Evolutionary conservation across 2,888 invertebrate species (phyloP), one percentile per base, ranked within the genome.

Genomic region (Beris chalybata): DNA sequence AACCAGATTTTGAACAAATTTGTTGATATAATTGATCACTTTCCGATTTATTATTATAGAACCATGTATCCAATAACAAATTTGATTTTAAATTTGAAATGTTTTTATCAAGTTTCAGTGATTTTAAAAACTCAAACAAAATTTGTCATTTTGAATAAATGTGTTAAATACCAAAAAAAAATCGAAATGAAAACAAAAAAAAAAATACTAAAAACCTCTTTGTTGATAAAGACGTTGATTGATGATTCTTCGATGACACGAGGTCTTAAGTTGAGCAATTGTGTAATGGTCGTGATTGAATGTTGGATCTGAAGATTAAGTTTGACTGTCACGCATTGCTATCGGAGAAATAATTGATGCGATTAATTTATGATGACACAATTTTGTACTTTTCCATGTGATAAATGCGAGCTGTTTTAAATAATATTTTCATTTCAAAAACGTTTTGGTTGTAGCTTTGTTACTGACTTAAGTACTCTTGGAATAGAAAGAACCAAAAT

Each of bases 251-350:
- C 52, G 52, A 32, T 61, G 61, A 61, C 61, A 61, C 50, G 50
- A 52, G 50, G 22, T 13, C 44, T 38, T 43, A 38, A 15, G 61
- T 61, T 38, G 61, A 22, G 22, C 38, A 61, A 47, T 15, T 50
- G 13, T 48, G 58, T 4, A 29, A 31, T 53, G 30, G 31, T 38
- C 61, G 32, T 61, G 61, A 61, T 61, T 61, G 61, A 61, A 61
- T 61, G 61, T 52, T 61, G 61, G 32, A 61, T 61, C 61, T 61
- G 61, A 61, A 61, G 61, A 61, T 61, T 61, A 61, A 61, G 61
- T 61, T 61, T 61, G 50, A 61, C 50, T 50, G 61, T 61, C 61
- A 61, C 52, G 32, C 22, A 61, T 38, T 43, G 61, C 52, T 50
- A 50, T 61, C 61, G 61, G 43, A 3, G 52, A 50, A 61, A 52